These are phyloP conservation scores for Caenorhabditis sp. DNA, from an alignment of 2,888 invertebrate species.

Conservation along the genomic window DNA sequence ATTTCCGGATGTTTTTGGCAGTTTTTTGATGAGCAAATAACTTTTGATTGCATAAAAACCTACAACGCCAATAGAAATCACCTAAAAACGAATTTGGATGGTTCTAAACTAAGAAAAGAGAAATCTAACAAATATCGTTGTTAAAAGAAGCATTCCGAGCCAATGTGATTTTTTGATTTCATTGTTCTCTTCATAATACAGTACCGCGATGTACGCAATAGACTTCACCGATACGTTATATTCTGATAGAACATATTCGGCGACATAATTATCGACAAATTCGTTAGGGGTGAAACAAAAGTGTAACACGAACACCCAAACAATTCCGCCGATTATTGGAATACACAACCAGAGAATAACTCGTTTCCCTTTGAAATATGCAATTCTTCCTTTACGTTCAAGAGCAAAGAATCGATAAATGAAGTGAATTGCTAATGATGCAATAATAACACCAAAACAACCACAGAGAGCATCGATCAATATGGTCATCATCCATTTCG, in stretches of 20 bases:
- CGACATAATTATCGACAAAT: not conserved
- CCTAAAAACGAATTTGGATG: not conserved
- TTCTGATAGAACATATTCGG: not conserved
- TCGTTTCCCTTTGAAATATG: not conserved
- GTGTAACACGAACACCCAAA: not conserved
- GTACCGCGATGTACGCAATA: not conserved
- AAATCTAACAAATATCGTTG: not conserved
- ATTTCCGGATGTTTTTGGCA: not conserved
- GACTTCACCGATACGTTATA: not conserved
- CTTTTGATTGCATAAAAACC: not conserved
- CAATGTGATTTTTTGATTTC: not conserved
- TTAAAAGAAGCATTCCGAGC: not conserved
- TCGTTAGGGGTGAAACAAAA: not conserved
- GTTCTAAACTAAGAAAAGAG: not conserved
- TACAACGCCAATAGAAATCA: not conserved
- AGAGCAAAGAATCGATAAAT: not conserved
- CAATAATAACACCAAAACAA: not conserved
- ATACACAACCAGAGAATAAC: not conserved
- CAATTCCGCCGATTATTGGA: not conserved
- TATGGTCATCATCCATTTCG: not conserved
- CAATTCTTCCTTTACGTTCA: conserved; percentile 1
- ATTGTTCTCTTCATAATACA: not conserved
- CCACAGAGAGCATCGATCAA: not conserved
- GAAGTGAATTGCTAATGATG: not conserved
- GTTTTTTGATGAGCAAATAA: not conserved